Conservation (phyloP, 2,113 vertebrate genomes). For the Podocnemis expansa region DNA sequence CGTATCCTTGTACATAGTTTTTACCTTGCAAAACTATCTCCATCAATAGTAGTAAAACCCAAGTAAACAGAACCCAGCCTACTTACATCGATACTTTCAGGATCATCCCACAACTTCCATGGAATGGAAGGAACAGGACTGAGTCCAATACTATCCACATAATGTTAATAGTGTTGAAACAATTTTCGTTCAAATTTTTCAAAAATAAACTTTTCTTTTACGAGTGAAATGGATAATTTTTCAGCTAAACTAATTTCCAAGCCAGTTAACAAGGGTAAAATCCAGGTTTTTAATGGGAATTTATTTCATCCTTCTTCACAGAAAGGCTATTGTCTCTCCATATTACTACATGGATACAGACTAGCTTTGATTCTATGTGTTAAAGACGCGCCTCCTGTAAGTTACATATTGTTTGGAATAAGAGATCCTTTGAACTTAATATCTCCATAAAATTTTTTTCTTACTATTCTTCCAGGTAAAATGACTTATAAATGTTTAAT, state of each 20-base stretch:
- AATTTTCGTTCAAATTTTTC: background rate
- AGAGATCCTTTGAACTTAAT: slow-evolving; percentile 29
- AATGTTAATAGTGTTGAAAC: background rate
- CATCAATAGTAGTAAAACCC: background rate
- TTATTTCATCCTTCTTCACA: slow-evolving; percentile 14
- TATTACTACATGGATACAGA: background rate
- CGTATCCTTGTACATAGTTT: background rate
- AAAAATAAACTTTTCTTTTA: background rate
- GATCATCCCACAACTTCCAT: background rate
- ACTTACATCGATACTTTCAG: background rate
- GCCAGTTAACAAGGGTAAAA: background rate
- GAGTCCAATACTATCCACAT: background rate
- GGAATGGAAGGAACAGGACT: background rate
- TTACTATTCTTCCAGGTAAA: slow-evolving; percentile 23
- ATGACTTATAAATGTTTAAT: slow-evolving; percentile 41
- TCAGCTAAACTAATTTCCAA: slow-evolving; percentile 10
- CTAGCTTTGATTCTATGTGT: slow-evolving; percentile 24
- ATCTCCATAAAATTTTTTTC: background rate
- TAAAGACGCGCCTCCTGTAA: slow-evolving; percentile 2
- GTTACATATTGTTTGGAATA: slow-evolving; percentile 25
- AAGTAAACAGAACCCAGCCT: background rate
- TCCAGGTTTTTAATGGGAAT: background rate
- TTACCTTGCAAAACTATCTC: background rate
- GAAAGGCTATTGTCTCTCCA: slow-evolving; percentile 33
- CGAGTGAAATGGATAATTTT: background rate